Evolutionary conservation across 1,140 invertebrate genomes (phyloP).

Genomic region (Cylas formicarius): DNA sequence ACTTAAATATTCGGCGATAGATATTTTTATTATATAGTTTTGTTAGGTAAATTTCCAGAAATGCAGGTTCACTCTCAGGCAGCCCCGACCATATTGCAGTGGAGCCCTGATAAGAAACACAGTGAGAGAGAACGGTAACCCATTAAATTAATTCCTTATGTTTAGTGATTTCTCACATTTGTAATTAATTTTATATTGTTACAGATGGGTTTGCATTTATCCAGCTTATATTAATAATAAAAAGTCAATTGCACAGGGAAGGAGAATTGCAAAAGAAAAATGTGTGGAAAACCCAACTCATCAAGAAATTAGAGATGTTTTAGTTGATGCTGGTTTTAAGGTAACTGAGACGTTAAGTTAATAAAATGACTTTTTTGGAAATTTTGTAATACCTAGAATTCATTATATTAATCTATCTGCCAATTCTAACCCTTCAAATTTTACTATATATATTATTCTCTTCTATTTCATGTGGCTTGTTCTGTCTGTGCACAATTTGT

Average conservation of each 20-base stretch:
- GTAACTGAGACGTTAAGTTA: too few relatives aligned
- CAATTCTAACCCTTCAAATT: too few relatives aligned
- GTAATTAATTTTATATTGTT: slow-evolving; percentile 29
- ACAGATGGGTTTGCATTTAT: slow-evolving; percentile 94
- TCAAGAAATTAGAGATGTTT: slow-evolving; percentile 88
- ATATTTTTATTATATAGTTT: too few relatives aligned
- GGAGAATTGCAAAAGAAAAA: slow-evolving; percentile 73
- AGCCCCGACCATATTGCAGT: slow-evolving; percentile 23
- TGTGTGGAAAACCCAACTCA: slow-evolving; percentile 92
- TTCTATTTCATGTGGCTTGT: too few relatives aligned
- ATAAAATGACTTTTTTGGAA: too few relatives aligned
- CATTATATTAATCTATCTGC: too few relatives aligned
- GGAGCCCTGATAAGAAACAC: slow-evolving; percentile 57
- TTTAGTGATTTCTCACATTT: slow-evolving; percentile 10
- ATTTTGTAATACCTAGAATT: too few relatives aligned
- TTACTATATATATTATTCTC: too few relatives aligned
- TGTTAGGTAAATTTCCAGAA: too few relatives aligned
- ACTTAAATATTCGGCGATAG: too few relatives aligned
- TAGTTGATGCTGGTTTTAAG: slow-evolving; percentile 71
- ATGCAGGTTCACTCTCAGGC: too few relatives aligned
- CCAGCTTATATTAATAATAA: slow-evolving; percentile 94
- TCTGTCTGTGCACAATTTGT: too few relatives aligned
- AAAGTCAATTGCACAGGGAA: slow-evolving; percentile 80
- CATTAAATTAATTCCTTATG: slow-evolving; percentile 23
- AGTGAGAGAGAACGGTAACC: slow-evolving; percentile 51